A percentile compares a stretch with the other conserved stretches of the same genome.
phyloP scores from a whole-genome alignment of 2,888 invertebrate genomes.

The Heliconius charithonia region DNA sequence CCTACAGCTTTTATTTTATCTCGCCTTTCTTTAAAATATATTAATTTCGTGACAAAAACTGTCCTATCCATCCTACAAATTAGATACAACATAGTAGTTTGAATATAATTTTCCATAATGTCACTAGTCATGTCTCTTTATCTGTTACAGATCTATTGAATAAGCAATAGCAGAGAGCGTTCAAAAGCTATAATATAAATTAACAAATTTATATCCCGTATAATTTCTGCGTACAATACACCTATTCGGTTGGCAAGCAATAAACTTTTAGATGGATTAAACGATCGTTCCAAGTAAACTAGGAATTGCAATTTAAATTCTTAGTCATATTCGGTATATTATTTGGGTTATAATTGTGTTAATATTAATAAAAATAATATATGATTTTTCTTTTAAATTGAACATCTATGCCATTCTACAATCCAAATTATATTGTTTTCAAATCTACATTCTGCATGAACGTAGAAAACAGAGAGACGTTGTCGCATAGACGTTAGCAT shows the following conservation, averaged over 20 bases:
- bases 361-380: no score
- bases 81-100: slow-evolving; percentile 37
- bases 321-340: not conserved
- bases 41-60: not conserved
- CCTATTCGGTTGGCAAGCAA: slow-evolving; percentile 33
- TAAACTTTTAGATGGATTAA: slow-evolving; percentile 27
- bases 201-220: slow-evolving; percentile 45
- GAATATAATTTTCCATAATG: slow-evolving; percentile 46
- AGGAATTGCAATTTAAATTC: not conserved
- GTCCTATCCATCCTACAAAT: slow-evolving; percentile 17
- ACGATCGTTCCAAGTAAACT: not conserved
- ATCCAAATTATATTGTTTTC: not conserved
- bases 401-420: no score
- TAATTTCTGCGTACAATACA: slow-evolving; percentile 41
- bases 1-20: no score
- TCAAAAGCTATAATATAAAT: slow-evolving; percentile 39
- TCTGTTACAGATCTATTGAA: slow-evolving; percentile 53
- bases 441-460: no score
- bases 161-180: slow-evolving; percentile 41
- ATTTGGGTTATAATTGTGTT: not conserved
- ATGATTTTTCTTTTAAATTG: not conserved
- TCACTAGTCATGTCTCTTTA: slow-evolving; percentile 49
- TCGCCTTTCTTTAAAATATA: no score
- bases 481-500: no score
- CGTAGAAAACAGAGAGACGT: no score